These are phyloP conservation scores for Dicyrtoma fusca DNA, from an alignment of 2,888 invertebrate genomes.

Conservation along the genomic window DNA sequence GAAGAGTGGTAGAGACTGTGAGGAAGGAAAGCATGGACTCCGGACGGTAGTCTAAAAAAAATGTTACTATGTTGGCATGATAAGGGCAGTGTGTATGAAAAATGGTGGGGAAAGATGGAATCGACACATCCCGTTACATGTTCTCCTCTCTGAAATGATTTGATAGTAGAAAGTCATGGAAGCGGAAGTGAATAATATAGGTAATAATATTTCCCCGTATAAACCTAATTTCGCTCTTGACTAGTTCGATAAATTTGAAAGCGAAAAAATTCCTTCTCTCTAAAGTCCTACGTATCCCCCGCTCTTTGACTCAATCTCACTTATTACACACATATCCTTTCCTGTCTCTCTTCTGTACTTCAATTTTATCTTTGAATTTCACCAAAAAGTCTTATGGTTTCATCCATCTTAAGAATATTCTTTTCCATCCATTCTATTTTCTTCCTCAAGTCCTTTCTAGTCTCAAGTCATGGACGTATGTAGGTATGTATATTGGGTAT, in stretches of 20 bases:
- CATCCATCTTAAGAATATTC: conserved; percentile 28
- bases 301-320: conserved; percentile 34
- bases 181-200: conserved; percentile 57
- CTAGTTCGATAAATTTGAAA: conserved; percentile 54
- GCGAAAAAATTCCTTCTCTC: conserved; percentile 32
- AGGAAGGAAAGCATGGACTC: conserved; percentile 3
- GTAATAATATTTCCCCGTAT: conserved; percentile 56
- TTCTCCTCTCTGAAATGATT: conserved; percentile 44
- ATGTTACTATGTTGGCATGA: conserved; percentile 21
- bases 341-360: conserved; percentile 11
- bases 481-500: too few relatives aligned
- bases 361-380: conserved; percentile 36
- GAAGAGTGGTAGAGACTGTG: neutral
- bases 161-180: conserved; percentile 49
- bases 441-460: too few relatives aligned
- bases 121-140: conserved; percentile 54
- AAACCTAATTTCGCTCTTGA: conserved; percentile 56
- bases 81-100: conserved; percentile 47
- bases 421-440: conserved; percentile 13
- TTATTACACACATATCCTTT: conserved; percentile 27
- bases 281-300: conserved; percentile 23
- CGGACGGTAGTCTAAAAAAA: neutral
- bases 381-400: conserved; percentile 21
- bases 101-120: conserved; percentile 54
- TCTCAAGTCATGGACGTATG: too few relatives aligned